Conservation (phyloP, 2,888 invertebrate genomes). For the Habroteleia sp. region DNA sequence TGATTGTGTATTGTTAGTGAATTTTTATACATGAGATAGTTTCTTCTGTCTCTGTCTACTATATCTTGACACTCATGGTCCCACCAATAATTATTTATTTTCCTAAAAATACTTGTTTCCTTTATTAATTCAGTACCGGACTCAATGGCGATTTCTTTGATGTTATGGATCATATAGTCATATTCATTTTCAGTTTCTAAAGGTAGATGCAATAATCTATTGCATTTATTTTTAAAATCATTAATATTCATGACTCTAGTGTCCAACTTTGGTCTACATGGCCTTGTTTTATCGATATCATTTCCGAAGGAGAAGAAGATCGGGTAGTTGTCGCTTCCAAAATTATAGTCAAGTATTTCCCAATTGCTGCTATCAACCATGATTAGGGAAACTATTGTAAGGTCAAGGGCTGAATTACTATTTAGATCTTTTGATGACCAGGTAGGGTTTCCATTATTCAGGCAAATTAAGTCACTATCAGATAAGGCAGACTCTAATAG, state of each 20-base stretch:
- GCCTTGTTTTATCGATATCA: conserved; percentile 5
- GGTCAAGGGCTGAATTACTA: conserved; percentile 5
- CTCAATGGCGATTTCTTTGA: too few species aligned
- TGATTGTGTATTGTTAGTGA: too few species aligned
- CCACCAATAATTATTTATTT: background rate
- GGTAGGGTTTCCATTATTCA: conserved; percentile 7
- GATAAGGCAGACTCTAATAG: background rate
- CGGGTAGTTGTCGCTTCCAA: conserved; percentile 18
- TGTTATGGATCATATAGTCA: too few species aligned
- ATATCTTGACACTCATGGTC: too few species aligned
- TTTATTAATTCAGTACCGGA: background rate
- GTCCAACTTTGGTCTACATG: conserved; percentile 10
- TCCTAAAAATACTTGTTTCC: too few species aligned
- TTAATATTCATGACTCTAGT: background rate
- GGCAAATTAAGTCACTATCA: background rate
- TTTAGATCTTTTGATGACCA: conserved; percentile 7
- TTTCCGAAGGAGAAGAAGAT: conserved; percentile 9
- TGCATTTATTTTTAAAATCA: background rate
- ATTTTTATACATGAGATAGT: too few species aligned
- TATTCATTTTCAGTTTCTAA: too few species aligned
- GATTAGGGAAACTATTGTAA: background rate
- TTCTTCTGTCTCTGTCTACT: too few species aligned
- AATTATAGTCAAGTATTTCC: conserved; percentile 18
- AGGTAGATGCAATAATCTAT: too few species aligned
- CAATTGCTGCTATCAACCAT: background rate